Percentiles rank a stretch among this genome's conserved stretches.
Evolutionary conservation across 2,113 vertebrate genomes (phyloP).

Genomic region (Neolamprologus brichardi): DNA sequence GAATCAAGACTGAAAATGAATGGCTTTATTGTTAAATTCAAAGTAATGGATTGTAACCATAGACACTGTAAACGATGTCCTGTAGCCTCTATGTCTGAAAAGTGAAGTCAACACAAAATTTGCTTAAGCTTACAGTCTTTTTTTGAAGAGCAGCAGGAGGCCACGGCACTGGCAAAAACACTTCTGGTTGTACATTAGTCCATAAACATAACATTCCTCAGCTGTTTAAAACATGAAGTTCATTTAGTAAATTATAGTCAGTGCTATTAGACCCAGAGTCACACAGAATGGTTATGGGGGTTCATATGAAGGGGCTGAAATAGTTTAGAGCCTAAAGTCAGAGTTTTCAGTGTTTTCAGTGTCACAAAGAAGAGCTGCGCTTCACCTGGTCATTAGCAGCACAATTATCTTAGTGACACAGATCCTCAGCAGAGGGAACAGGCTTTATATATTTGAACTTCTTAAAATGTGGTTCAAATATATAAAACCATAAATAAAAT

Average conservation of each 20-base stretch:
- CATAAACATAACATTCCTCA: background rate
- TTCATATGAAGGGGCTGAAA: background rate
- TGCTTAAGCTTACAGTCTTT: background rate
- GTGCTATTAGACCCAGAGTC: background rate
- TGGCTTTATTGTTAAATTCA: background rate
- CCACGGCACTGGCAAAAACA: background rate
- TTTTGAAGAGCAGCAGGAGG: background rate
- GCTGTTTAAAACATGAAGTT: background rate
- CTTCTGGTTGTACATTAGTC: background rate
- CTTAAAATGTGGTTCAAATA: background rate
- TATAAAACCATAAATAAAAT: background rate
- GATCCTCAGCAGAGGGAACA: background rate
- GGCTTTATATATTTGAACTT: background rate
- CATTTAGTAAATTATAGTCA: background rate
- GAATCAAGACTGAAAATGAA: background rate
- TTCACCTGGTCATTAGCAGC: background rate
- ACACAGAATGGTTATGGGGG: background rate
- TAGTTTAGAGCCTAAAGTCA: too few species aligned
- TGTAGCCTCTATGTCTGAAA: background rate
- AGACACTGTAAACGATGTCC: background rate
- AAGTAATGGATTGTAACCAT: background rate
- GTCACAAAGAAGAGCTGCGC: background rate
- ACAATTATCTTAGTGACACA: background rate
- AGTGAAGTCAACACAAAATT: background rate
- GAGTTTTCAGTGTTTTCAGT: background rate